phyloP scores from a whole-genome alignment of 53 echinoderm and acorn worm species.

The Crossaster papposus region DNA sequence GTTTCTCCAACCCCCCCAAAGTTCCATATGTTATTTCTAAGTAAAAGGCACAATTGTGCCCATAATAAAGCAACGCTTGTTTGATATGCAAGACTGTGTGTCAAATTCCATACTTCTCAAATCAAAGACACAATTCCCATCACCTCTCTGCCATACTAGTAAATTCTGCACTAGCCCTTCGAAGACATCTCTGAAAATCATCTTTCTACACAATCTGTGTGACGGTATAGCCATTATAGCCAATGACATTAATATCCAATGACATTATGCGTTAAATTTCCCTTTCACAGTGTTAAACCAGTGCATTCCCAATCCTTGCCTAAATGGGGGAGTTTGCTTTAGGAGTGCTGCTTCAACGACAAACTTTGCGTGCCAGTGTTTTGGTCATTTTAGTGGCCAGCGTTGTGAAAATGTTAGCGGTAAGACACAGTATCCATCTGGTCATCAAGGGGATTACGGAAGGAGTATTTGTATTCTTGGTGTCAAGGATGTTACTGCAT shows the following conservation, averaged over 20 bases:
- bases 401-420: conserved; percentile 35
- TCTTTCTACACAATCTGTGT: too few species aligned
- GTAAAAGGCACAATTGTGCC: too few species aligned
- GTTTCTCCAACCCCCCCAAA: too few species aligned
- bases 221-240: neutral
- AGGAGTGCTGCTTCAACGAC: neutral
- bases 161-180: too few species aligned
- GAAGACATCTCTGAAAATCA: too few species aligned
- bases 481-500: neutral
- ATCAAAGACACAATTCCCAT: too few species aligned
- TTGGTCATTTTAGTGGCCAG: neutral
- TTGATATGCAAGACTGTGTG: too few species aligned
- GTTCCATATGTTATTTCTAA: too few species aligned
- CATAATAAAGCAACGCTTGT: too few species aligned
- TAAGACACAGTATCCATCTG: conserved; percentile 11
- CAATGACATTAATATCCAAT: neutral
- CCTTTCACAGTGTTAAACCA: neutral
- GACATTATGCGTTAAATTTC: neutral
- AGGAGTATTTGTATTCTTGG: neutral
- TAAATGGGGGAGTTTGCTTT: conserved; percentile 49
- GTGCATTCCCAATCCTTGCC: conserved; percentile 44
- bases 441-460: neutral
- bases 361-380: conserved; percentile 20
- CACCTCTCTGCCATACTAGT: too few species aligned
- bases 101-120: too few species aligned